A percentile compares a stretch with the other conserved stretches of the same genome.
Conservation (phyloP, 2,888 invertebrate species). For the Drosophila prolongata region DNA sequence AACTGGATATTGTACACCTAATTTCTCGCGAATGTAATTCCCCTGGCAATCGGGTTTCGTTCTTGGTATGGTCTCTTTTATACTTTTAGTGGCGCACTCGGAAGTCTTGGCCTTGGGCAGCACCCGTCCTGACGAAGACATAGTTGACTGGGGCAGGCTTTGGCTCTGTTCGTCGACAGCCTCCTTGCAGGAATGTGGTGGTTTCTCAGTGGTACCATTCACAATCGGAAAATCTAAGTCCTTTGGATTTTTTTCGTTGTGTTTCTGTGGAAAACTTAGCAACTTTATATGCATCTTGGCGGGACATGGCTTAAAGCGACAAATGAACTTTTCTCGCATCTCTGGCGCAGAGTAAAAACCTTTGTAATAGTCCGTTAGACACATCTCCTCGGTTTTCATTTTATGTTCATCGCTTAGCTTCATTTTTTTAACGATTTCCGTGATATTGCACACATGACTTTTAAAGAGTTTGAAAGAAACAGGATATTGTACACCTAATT, state of each 20-base stretch:
- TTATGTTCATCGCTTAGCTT: constrained; percentile 19
- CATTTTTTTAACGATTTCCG: constrained; percentile 36
- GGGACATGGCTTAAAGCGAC: constrained; percentile 49
- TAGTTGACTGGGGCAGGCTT: neutral
- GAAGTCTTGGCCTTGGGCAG: no score
- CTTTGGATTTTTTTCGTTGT: no score
- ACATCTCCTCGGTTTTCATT: constrained; percentile 27
- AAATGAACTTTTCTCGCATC: constrained; percentile 44
- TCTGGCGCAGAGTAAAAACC: constrained; percentile 41
- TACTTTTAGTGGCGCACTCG: no score
- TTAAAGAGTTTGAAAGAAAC: no score
- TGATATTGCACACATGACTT: no score
- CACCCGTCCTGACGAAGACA: no score
- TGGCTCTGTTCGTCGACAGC: neutral
- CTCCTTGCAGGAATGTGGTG: no score
- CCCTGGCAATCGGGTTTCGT: no score
- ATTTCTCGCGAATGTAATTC: no score
- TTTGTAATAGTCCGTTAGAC: constrained; percentile 40
- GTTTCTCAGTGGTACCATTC: neutral
- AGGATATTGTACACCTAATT: no score
- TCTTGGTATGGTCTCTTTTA: no score
- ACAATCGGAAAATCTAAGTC: no score
- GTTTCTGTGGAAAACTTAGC: neutral
- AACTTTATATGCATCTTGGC: constrained; percentile 9
- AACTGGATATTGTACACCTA: neutral